These are phyloP conservation scores for Hypolimnas misippus DNA, from an alignment of 2,888 invertebrate species.

Conservation along the genomic window DNA sequence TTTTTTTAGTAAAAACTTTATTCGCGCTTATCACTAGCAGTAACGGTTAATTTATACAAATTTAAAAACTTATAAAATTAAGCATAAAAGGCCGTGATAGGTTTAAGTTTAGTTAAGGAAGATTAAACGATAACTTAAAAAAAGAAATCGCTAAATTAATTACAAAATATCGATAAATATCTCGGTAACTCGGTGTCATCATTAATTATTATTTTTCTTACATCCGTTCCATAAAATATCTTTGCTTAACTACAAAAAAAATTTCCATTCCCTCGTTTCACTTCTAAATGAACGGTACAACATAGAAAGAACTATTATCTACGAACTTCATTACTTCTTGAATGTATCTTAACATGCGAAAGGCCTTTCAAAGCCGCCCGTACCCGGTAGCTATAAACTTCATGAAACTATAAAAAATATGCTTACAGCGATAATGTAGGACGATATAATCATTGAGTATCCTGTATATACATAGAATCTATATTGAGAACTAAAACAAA, in stretches of 20 bases:
- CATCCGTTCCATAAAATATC: too few relatives aligned
- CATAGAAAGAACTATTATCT: neutral
- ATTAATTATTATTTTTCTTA: too few relatives aligned
- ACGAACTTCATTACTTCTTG: too few relatives aligned
- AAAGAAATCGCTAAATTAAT: too few relatives aligned
- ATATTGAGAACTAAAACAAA: neutral
- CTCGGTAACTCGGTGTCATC: too few relatives aligned
- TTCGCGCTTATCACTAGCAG: neutral
- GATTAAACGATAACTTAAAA: neutral
- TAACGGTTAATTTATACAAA: slow-evolving; percentile 17
- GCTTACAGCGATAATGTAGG: neutral
- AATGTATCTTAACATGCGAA: neutral
- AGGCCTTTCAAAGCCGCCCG: neutral
- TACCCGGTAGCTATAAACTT: neutral
- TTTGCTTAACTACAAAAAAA: neutral
- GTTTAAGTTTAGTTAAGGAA: slow-evolving; percentile 53
- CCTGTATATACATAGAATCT: neutral
- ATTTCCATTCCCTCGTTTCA: neutral
- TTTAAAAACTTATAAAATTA: slow-evolving; percentile 22
- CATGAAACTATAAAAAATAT: neutral
- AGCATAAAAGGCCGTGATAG: slow-evolving; percentile 74
- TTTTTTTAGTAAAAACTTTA: neutral
- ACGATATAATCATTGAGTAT: neutral
- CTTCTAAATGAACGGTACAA: neutral
- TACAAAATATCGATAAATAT: too few relatives aligned